A percentile compares a stretch with the other conserved stretches of the same genome.
Conservation (phyloP, 2,797 vertebrate species). For the Melanogrammus aeglefinus region DNA sequence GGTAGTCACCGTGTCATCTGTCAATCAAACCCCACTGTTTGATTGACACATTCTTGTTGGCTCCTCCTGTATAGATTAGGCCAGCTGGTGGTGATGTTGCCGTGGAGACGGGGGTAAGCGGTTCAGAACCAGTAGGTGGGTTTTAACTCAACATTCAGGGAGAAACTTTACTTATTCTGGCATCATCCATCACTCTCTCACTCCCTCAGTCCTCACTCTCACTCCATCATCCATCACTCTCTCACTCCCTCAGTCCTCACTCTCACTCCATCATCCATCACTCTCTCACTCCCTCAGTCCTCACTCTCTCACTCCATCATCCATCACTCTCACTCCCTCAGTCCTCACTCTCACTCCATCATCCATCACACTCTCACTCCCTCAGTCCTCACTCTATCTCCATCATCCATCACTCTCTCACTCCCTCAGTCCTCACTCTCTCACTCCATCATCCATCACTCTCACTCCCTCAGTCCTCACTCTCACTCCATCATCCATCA, state of each 20-base stretch:
- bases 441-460: no score
- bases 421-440: neutral
- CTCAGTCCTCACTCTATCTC: no score
- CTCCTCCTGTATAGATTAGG: neutral
- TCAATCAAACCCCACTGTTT: neutral
- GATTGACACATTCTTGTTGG: neutral
- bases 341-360: neutral
- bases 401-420: neutral
- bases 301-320: neutral
- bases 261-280: neutral
- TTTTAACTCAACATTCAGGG: neutral
- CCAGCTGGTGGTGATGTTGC: neutral
- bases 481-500: neutral
- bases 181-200: neutral
- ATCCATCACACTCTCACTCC: neutral
- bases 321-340: neutral
- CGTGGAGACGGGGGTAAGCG: neutral
- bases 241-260: no score
- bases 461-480: no score
- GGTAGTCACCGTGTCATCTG: neutral
- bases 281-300: neutral
- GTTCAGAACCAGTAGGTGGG: neutral
- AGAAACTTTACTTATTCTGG: conserved; percentile 1
- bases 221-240: neutral
- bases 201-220: neutral